Conservation (phyloP, 2,888 invertebrate species). For the Megaustenia siamemsis region DNA sequence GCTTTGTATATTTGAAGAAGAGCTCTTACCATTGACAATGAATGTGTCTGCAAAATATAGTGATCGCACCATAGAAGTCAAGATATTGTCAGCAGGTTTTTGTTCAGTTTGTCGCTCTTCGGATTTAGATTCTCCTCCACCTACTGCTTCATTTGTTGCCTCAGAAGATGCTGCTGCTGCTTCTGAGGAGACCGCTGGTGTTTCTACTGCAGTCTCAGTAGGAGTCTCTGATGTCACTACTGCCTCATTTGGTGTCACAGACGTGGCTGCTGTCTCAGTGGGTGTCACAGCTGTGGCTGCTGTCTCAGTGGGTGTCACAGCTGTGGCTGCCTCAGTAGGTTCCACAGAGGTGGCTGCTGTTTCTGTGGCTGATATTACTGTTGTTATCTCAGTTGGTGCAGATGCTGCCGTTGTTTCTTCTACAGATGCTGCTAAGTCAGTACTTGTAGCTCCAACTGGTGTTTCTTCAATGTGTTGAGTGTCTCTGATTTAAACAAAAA, state of each 20-base stretch:
- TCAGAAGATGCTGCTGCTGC: conserved; percentile 40
- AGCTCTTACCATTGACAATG: conserved; percentile 89
- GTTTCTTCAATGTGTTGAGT: conserved; percentile 56
- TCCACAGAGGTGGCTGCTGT: neutral
- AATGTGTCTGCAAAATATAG: conserved; percentile 95
- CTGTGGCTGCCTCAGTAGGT: neutral
- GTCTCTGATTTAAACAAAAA: conserved; percentile 44
- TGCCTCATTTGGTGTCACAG: conserved; percentile 36
- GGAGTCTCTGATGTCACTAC: conserved; percentile 5
- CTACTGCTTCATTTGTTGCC: conserved; percentile 76
- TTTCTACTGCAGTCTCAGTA: neutral
- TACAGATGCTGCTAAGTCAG: conserved; percentile 5
- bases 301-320: neutral
- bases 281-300: neutral
- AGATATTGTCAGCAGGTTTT: conserved; percentile 91
- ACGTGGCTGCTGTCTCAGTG: neutral
- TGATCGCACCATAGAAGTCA: conserved; percentile 96
- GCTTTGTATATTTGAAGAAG: neutral
- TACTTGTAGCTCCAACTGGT: conserved; percentile 9
- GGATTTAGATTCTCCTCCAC: conserved; percentile 81
- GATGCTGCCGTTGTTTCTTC: neutral
- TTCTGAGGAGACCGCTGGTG: neutral
- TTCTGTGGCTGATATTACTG: neutral
- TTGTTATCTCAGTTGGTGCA: neutral
- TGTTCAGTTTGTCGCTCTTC: conserved; percentile 96